These are phyloP conservation scores for Synergus gifuensis DNA, from an alignment of 2,888 invertebrate species.

Conservation along the genomic window DNA sequence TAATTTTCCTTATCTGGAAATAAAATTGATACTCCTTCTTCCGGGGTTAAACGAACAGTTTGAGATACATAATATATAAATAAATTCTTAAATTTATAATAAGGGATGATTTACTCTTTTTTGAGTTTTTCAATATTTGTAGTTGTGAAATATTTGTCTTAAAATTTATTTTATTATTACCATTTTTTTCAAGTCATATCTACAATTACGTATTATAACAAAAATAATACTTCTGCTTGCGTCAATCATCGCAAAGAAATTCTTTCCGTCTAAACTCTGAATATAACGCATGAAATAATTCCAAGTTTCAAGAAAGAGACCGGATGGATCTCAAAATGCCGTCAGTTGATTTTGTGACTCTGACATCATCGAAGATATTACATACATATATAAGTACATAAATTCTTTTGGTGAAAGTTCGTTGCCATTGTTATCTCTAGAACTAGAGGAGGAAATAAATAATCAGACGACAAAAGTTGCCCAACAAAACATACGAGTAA, in stretches of 20 bases:
- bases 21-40: not conserved
- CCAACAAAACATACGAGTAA: not conserved
- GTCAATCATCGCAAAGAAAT: slow-evolving; percentile 14
- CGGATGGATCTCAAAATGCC: not conserved
- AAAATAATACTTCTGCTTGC: not conserved
- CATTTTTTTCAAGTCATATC: not conserved
- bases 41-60: not conserved
- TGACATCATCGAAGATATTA: not conserved
- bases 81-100: not conserved
- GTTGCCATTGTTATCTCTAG: not conserved
- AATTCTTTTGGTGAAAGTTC: not conserved
- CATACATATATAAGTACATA: too few species aligned
- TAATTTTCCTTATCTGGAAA: not conserved
- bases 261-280: not conserved
- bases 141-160: not conserved
- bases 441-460: not conserved
- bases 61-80: not conserved
- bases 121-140: not conserved
- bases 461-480: not conserved
- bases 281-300: not conserved
- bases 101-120: not conserved
- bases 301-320: not conserved
- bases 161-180: not conserved
- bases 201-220: not conserved
- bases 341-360: not conserved